Evolutionary conservation across 2,113 vertebrate species (phyloP), one percentile per base, ranked within the genome.

Genomic region (Grammomys surdaster): DNA sequence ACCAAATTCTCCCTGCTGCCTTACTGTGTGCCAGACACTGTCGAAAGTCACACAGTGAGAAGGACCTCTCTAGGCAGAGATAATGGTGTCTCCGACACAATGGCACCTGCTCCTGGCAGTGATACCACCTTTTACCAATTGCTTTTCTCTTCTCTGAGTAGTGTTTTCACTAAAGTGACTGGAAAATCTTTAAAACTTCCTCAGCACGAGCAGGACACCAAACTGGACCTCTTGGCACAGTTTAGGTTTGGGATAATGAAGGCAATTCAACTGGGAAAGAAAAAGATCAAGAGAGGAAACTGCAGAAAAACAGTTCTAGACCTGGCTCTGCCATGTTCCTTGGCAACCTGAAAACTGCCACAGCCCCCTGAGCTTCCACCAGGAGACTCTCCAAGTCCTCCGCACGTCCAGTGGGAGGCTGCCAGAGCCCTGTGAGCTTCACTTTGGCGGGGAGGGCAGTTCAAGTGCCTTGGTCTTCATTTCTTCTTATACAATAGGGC

Each of bases 401-500:
- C 36, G 17, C 8, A 67, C 16, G 20, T 67, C 80, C 63, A 67
- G 22, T 11, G 4, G 28, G 17, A 36, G 28, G 40, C 63, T 51
- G 7, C 17, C 60, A 67, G 17, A 46, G 54, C n/a, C 19, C 56
- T 67, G 36, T 14, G 72, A 40, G 20, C 54, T 36, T 48, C 58
- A 20, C 67, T 6, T 24, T 31, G 31, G 48, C 5, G 48, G 20
- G 60, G 60, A 2, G 48, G 48, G 48, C 7, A 7, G 48, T n/a
- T 9, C 20, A 40, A 54, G 51, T 46, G 69, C 56, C 72, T 33
- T 10, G 72, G 58, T 51, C 51, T 48, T 54, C 36, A 31, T 36
- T 9, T 3, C 9, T 33, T 11, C 43, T 28, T 33, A 16, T 2
- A n/a, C 11, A 70, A 36, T 43, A 1, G 1, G 65, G 5, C 12